Evolutionary conservation across 2,888 invertebrate species (phyloP), one percentile per base, ranked within the genome.

Genomic region (Drosophila atripex): DNA sequence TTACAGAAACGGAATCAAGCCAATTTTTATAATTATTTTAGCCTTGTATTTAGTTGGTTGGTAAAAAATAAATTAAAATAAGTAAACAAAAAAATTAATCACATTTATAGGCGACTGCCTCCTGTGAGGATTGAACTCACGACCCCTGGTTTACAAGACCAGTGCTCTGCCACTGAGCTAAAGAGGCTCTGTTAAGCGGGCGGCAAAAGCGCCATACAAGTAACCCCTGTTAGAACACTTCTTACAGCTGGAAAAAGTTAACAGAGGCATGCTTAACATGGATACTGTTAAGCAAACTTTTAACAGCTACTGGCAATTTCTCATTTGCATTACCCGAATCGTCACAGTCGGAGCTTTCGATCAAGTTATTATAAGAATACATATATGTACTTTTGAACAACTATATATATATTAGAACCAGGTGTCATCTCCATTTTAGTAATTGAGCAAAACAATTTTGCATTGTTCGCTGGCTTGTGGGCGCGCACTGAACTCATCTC

Each of bases 141-240:
- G 95, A 95, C 95, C 95, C 95, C 95, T 95, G 95, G 95, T 95
- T 95, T 95, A 95, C 95, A 95, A 96, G 95, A 95, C 95, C 95
- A 95, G 95, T 95, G 95, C 95, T 95, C 95, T 95, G 94, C 95
- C 95, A 95, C 95, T 95, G 95, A 95, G 95, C 95, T 95, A 96
- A 95, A 95, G 95, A 95, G 95, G 95, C 65, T 69, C 69, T 82
- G 77, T 2, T 21, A 12, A 11, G 3, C 5, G 0, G 18, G 9
- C 55, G 80, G 56, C 83, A 61, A 69, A 80, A 51, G 46, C 32
- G 9, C 51, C 46, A 47, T 53, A 78, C 3, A 46, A 58, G 39
- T 75, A 77, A 75, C 68, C 23, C 28, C 8, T 5, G 9, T 18
- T 56, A 80, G 80, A 80, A 80, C 46, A 41, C 16, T 83, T 80